phyloP scores from a whole-genome alignment of 2,888 invertebrate genomes.

The Eristalis arbustorum region DNA sequence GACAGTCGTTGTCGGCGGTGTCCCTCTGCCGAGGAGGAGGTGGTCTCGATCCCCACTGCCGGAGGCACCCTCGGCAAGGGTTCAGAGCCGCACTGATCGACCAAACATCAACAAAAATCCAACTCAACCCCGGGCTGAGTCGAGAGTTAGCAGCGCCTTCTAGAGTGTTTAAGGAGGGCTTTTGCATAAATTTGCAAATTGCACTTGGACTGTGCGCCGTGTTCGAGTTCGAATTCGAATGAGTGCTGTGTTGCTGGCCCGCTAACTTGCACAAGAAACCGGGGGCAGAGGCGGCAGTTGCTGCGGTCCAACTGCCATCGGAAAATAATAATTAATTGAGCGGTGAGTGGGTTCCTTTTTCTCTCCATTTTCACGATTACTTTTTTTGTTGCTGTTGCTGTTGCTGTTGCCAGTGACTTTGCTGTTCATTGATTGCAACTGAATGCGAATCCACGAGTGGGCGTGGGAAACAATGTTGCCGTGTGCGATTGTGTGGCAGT shows the following conservation, averaged over 20 bases:
- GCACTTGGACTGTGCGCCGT: constrained; percentile 49
- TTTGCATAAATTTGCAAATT: constrained; percentile 68
- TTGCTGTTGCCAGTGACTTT: constrained; percentile 38
- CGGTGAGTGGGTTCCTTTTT: constrained; percentile 69
- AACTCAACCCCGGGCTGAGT: constrained; percentile 22
- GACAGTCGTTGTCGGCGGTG: not conserved
- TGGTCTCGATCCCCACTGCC: not conserved
- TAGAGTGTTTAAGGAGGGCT: constrained; percentile 66
- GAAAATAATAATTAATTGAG: constrained; percentile 71
- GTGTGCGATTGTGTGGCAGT: constrained; percentile 5
- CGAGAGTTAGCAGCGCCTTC: constrained; percentile 34
- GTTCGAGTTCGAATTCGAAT: constrained; percentile 6
- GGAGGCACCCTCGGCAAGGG: not conserved
- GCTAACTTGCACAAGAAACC: not conserved
- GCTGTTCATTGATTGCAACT: constrained; percentile 45
- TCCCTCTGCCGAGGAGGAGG: not conserved
- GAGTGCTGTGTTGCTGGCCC: not conserved
- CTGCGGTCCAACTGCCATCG: constrained; percentile 48
- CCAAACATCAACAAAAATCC: constrained; percentile 34
- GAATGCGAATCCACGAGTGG: constrained; percentile 36
- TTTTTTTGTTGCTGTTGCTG: constrained; percentile 61
- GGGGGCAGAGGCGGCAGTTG: not conserved
- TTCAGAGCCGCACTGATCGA: not conserved
- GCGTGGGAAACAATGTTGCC: constrained; percentile 56
- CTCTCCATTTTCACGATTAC: constrained; percentile 61